These are phyloP conservation scores for Litoditis marina DNA, from an alignment of 2,888 invertebrate species.

Conservation along the genomic window DNA sequence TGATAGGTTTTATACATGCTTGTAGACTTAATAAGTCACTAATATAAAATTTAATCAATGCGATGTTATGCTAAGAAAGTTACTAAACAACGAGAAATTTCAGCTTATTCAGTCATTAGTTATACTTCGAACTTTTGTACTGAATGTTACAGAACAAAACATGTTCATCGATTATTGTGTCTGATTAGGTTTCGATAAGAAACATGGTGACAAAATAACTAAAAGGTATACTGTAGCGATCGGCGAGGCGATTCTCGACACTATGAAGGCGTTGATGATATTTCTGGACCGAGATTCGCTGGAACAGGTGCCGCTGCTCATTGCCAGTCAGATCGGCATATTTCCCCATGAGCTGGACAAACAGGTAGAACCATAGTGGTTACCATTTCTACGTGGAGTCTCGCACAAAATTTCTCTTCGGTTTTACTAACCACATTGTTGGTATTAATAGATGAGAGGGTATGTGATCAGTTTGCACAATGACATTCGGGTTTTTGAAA, in stretches of 20 bases:
- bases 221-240: conserved; percentile 80
- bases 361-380: conserved; percentile 65
- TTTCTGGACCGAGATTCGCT: conserved; percentile 93
- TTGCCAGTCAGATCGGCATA: conserved; percentile 87
- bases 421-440: too few relatives aligned
- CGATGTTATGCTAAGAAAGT: too few relatives aligned
- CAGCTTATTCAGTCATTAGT: too few relatives aligned
- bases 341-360: conserved; percentile 86
- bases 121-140: too few relatives aligned
- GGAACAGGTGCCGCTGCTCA: conserved; percentile 88
- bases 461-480: too few relatives aligned
- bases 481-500: too few relatives aligned
- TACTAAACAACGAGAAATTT: too few relatives aligned
- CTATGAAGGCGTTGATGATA: conserved; percentile 87
- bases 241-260: conserved; percentile 87
- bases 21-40: neutral
- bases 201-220: neutral
- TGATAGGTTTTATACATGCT: neutral
- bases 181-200: too few relatives aligned
- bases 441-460: too few relatives aligned
- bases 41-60: neutral
- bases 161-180: too few relatives aligned
- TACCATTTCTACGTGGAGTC: neutral
- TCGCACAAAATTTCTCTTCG: neutral
- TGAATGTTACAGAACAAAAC: too few relatives aligned